Percentiles rank a stretch among this genome's conserved stretches.
Evolutionary conservation across 2,113 vertebrate species (phyloP).

Genomic region (Ramphastos sulfuratus): DNA sequence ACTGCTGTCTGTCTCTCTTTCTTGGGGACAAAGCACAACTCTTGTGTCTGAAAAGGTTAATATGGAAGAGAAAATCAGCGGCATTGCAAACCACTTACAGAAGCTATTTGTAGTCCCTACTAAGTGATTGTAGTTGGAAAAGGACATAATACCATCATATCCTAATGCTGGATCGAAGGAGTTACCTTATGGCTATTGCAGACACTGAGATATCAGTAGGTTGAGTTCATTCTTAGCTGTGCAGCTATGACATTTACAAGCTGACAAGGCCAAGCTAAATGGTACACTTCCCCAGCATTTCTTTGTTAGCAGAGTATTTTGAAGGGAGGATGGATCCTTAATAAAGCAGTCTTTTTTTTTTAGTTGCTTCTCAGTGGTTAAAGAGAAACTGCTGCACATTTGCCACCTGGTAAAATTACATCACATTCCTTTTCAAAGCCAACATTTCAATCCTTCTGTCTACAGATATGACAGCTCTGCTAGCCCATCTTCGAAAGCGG

Average conservation of each 20-base stretch:
- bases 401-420: neutral
- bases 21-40: neutral
- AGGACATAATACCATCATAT: neutral
- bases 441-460: constrained; percentile 51
- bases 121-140: neutral
- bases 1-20: neutral
- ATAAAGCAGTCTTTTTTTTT: neutral
- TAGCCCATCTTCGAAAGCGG: constrained; percentile 28
- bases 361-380: neutral
- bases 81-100: neutral
- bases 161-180: neutral
- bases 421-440: constrained; percentile 7
- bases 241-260: neutral
- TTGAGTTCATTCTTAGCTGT: neutral
- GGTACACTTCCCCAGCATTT: neutral
- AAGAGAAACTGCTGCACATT: neutral
- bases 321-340: neutral
- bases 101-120: neutral
- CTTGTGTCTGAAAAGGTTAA: neutral
- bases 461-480: constrained; percentile 62
- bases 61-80: neutral
- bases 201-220: neutral
- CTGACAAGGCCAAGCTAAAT: neutral
- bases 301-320: neutral
- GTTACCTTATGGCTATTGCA: neutral